Conservation (phyloP, 1,140 invertebrate species). For the Drosophila serrata region DNA sequence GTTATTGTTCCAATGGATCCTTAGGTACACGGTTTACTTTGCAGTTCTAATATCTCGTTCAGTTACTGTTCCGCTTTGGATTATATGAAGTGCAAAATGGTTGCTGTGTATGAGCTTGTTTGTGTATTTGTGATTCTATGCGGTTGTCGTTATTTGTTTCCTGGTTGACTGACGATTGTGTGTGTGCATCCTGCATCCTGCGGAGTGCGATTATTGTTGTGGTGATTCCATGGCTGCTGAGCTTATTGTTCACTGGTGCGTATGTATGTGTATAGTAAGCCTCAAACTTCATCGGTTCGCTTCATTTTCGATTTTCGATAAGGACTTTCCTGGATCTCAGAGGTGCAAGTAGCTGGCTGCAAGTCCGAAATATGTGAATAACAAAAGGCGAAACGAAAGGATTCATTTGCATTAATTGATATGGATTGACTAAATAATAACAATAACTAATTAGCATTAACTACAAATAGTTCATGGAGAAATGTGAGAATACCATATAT, state of each 20-base stretch:
- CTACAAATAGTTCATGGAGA: neutral
- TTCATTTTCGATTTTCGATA: constrained; percentile 31
- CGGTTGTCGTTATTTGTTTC: constrained; percentile 1
- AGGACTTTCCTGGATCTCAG: constrained; percentile 47
- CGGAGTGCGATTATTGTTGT: constrained; percentile 13
- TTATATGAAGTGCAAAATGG: constrained; percentile 13
- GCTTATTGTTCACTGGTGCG: constrained; percentile 40
- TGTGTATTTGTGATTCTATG: constrained; percentile 2
- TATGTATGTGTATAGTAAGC: constrained; percentile 21
- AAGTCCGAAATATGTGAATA: neutral
- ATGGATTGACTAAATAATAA: neutral
- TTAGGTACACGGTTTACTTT: constrained; percentile 21
- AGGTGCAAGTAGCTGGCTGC: constrained; percentile 66
- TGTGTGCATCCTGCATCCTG: constrained; percentile 4
- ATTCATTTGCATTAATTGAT: neutral
- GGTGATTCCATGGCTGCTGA: constrained; percentile 21
- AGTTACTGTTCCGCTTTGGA: constrained; percentile 12
- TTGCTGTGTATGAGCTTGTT: neutral
- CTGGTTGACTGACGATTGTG: neutral
- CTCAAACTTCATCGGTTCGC: constrained; percentile 24
- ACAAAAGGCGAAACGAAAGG: neutral
- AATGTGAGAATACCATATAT: too few relatives aligned
- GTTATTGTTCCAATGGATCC: constrained; percentile 11
- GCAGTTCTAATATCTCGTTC: constrained; percentile 30
- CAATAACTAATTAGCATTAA: neutral